A percentile compares a stretch with the other conserved stretches of the same genome.
Conservation (phyloP, 2,113 vertebrate genomes). For the Orycteropus afer region DNA sequence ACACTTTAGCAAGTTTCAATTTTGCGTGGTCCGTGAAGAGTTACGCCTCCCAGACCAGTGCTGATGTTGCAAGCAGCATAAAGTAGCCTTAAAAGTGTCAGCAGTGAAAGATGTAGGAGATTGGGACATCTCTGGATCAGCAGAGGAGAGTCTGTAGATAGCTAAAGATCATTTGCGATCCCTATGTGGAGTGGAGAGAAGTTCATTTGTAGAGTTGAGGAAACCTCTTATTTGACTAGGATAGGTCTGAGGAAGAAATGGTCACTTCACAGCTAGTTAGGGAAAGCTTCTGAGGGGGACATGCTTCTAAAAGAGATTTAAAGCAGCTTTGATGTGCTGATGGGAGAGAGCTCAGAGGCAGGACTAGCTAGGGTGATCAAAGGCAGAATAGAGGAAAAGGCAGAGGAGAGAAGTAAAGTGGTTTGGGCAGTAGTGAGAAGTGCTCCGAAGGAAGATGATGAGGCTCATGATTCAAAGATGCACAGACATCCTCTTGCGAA, state of each 20-base stretch:
- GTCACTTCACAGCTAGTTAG: background rate
- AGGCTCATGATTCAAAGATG: background rate
- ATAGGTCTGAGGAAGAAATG: background rate
- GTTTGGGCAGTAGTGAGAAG: background rate
- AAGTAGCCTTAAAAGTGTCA: background rate
- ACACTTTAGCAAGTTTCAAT: background rate
- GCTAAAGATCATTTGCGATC: background rate
- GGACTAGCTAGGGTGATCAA: slow-evolving; percentile 5
- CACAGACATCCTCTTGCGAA: background rate
- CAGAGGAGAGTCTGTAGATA: background rate
- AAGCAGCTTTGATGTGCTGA: slow-evolving; percentile 54
- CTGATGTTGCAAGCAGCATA: background rate
- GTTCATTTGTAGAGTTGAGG: background rate
- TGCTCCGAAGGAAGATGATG: background rate
- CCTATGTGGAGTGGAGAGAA: background rate
- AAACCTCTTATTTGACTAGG: background rate
- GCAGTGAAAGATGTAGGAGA: background rate
- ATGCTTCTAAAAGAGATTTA: slow-evolving; percentile 28
- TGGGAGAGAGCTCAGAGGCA: background rate
- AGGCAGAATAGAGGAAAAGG: slow-evolving; percentile 32
- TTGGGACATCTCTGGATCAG: background rate
- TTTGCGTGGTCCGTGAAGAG: background rate
- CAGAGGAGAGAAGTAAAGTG: background rate
- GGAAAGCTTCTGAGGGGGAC: background rate
- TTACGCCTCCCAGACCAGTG: slow-evolving; percentile 17